A percentile compares a stretch with the other conserved stretches of the same genome.
Conservation (phyloP, 1,140 invertebrate species). For the Drosophila pandora region DNA sequence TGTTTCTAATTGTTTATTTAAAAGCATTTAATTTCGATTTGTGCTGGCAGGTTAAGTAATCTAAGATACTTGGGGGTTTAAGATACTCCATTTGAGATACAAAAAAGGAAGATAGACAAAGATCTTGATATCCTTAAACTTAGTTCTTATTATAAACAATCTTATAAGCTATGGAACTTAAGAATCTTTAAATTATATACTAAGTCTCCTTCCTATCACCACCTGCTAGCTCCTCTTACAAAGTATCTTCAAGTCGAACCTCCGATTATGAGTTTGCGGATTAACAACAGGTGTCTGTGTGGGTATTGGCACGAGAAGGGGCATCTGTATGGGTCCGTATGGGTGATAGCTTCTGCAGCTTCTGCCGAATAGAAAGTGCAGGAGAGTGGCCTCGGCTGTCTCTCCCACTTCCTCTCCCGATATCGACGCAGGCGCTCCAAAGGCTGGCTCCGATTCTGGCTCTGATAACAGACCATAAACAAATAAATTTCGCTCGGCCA, state of each 20-base stretch:
- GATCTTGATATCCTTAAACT: no score
- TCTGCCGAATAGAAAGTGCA: constrained; percentile 50
- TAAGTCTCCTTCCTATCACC: no score
- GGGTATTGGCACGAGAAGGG: neutral
- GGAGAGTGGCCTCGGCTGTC: constrained; percentile 19
- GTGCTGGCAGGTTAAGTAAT: no score
- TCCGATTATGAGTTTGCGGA: constrained; percentile 20
- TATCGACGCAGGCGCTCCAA: constrained; percentile 16
- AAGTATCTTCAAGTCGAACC: constrained; percentile 33
- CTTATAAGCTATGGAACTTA: no score
- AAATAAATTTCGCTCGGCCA: constrained; percentile 26
- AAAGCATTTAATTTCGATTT: constrained; percentile 16
- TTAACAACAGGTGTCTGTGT: constrained; percentile 50
- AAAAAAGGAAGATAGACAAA: no score
- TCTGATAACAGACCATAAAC: constrained; percentile 68
- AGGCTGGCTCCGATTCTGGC: constrained; percentile 2
- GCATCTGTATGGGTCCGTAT: constrained; percentile 19
- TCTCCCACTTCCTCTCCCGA: constrained; percentile 29
- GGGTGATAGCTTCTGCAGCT: constrained; percentile 29
- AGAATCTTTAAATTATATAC: no score
- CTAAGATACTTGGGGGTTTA: no score
- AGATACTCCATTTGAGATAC: no score
- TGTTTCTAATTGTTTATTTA: constrained; percentile 13
- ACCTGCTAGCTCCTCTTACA: neutral
- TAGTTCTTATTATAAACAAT: no score